These are phyloP conservation scores for Thermophis baileyi DNA, from an alignment of 2,113 vertebrate genomes.

Conservation along the genomic window DNA sequence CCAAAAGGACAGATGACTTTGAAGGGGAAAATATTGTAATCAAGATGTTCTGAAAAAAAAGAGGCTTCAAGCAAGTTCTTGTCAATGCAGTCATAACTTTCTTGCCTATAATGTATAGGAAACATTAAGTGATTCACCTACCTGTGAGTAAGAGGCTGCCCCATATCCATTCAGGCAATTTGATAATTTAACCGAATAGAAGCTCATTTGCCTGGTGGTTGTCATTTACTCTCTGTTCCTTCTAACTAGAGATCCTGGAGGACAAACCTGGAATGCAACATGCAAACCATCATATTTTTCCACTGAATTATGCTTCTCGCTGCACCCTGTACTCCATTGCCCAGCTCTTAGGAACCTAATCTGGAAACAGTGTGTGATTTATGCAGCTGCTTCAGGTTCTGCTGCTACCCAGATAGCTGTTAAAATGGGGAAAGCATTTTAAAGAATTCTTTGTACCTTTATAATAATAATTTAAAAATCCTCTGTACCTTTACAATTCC, in stretches of 20 bases:
- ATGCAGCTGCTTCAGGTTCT: not conserved
- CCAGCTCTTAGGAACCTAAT: not conserved
- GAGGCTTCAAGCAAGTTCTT: not conserved
- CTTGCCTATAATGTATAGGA: not conserved
- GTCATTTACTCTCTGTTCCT: not conserved
- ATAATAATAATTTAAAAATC: not conserved
- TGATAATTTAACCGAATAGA: not conserved
- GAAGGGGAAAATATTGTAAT: not conserved
- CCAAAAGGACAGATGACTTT: not conserved
- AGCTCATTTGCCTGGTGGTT: not conserved
- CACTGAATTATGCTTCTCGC: not conserved
- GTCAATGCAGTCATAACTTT: not conserved
- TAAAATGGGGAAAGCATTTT: not conserved
- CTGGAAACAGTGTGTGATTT: not conserved
- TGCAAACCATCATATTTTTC: not conserved
- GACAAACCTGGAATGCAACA: not conserved
- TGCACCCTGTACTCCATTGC: not conserved
- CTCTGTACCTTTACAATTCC: not conserved
- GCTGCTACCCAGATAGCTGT: not conserved
- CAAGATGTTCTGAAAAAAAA: not conserved
- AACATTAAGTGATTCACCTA: not conserved
- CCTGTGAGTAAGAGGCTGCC: not conserved
- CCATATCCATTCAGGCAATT: not conserved
- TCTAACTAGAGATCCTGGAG: not conserved
- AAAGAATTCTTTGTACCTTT: not conserved